Evolutionary conservation across 2,113 vertebrate species (phyloP), one percentile per base, ranked within the genome.

Genomic region (Eulacestoma nigropectus): DNA sequence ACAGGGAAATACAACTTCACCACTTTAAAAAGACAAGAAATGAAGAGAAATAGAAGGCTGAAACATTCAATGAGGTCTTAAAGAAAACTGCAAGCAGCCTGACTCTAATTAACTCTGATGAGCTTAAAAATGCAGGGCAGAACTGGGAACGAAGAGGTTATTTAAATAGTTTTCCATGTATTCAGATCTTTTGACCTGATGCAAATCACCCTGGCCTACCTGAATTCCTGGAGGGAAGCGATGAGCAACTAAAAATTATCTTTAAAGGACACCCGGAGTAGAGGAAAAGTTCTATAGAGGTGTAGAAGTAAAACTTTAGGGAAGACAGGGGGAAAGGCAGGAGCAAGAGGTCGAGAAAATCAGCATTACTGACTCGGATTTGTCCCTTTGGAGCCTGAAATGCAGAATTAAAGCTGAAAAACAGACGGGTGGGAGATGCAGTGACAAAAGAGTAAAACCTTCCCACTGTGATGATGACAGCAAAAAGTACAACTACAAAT

Each of bases 101-200:
- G 42, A 68, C 59, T 73, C 3, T 25, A 85, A 88, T 94, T 87
- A 90, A 86, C 50, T 62, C 37, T 49, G 74, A 78, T 39, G 50
- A 78, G 60, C 59, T 81, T 77, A 55, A 67, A 92, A 95, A 80
- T 17, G 47, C 73, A 81, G 42, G 50, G 79, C 52, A 93, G 60
- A 93, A 93, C 50, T 90, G 53, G 85, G 74, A 96, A 95, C 1
- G 0, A 68, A 56, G 57, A 88, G 67, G 72, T 80, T 80, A 94
- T 92, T 95, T 83, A 62, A 95, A 93, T 77, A 88, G 46, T 83
- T 69, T 93, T 80, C 30, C 63, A 65, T 62, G 32, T 59, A 84
- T 83, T 80, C 72, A 77, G 72, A 90, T 92, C 73, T 93, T 83
- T 52, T 3, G 2, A 37, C 39, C 26, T 10, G 33, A 93, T 83